Evolutionary conservation across 2,888 invertebrate genomes (phyloP), one percentile per base, ranked within the genome.

Genomic region (Hydriomena furcata): DNA sequence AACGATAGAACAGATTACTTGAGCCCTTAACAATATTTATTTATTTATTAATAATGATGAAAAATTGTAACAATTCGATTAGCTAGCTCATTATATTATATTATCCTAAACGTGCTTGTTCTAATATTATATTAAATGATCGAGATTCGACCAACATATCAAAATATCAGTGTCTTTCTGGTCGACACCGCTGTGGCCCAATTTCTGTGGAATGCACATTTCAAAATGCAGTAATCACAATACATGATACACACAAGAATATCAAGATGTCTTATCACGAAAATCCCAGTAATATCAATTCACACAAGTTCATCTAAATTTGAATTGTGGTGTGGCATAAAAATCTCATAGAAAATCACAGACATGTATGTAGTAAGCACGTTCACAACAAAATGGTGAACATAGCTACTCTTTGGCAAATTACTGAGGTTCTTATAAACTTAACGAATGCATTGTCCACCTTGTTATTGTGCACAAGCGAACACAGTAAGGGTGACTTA

Each of bases 401-500:
- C 30, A n/a, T 13, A n/a, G 13, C 31, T 11, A 37, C 10, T 25
- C n/a, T 25, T 34, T 23, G 1, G 10, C 8, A 21, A 2, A 17
- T 17, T 17, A 17, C 17, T 17, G 2, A 17, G 2, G 2, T 4
- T 17, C 17, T 17, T 21, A 24, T 32, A 13, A 8, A 8, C 8
- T 24, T 11, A 20, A 6, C 6, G 11, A 23, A 4, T 28, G 28
- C 20, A 34, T 17, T 27, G 10, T 40, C 30, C 12, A 27, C 32
- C 6, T 17, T 27, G 28, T 28, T 30, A 43, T 47, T 52, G 52
- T 25, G 28, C 42, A 43, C 43, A 34, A 31, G 28, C 35, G 36
- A 27, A 11, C 41, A 34, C 28, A 21, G 36, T 30, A 71, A 81
- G 85, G 87, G 82, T 76, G 65, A 87, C 89, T 89, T 83, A 89